Conservation (phyloP, 2,113 vertebrate genomes). For the Pachycephala philippinensis region DNA sequence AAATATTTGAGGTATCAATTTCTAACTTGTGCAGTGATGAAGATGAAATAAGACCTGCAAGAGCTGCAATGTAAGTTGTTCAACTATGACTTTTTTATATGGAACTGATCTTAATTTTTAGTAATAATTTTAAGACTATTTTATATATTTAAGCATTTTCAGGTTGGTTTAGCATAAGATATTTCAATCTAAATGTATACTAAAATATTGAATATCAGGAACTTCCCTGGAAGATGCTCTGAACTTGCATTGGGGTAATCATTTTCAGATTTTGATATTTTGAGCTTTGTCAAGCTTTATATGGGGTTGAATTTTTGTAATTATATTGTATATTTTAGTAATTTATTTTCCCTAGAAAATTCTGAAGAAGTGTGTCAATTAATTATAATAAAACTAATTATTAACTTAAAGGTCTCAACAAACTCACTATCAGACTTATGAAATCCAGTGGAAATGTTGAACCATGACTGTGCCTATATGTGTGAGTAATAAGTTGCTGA, state of each 20-base stretch:
- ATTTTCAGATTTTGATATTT: background rate
- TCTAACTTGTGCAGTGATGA: background rate
- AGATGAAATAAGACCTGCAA: background rate
- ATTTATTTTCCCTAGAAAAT: background rate
- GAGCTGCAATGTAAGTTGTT: background rate
- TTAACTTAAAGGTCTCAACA: background rate
- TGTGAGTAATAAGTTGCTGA: background rate
- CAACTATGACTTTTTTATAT: background rate
- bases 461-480: background rate
- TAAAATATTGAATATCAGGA: background rate
- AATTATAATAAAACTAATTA: background rate
- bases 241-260: background rate
- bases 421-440: background rate
- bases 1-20: background rate
- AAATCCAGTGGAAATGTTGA: background rate
- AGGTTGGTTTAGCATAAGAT: background rate
- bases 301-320: background rate
- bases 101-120: background rate
- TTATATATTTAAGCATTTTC: background rate
- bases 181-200: background rate
- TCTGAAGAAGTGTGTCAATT: background rate
- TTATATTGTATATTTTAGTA: background rate
- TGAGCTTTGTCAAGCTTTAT: background rate
- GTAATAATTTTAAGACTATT: background rate
- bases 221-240: background rate